Evolutionary conservation across 2,113 vertebrate species (phyloP).

Genomic region (Onychostruthus taczanowskii): DNA sequence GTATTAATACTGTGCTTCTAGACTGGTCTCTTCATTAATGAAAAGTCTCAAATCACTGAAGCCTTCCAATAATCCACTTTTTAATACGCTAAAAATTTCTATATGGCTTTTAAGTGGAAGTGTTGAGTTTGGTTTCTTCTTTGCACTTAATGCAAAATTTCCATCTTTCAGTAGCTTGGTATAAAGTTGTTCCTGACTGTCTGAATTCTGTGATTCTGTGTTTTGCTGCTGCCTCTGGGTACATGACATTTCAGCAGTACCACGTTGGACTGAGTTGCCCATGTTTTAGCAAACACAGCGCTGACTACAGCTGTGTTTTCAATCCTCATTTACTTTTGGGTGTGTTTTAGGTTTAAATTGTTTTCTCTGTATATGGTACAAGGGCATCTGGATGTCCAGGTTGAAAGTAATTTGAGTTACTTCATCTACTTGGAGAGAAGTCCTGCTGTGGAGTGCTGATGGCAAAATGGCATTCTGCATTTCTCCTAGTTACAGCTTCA

Average conservation of each 20-base stretch:
- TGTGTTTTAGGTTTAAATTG: not conserved
- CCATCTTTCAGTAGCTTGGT: not conserved
- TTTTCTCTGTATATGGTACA: not conserved
- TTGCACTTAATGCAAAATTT: constrained; percentile 1
- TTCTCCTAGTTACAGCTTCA: not conserved
- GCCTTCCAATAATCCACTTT: not conserved
- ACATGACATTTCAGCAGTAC: not conserved
- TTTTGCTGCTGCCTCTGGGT: not conserved
- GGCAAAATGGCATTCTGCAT: not conserved
- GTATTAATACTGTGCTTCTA: not conserved
- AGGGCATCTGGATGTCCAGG: not conserved
- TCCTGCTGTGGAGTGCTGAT: not conserved
- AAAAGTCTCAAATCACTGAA: not conserved
- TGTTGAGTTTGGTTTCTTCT: not conserved
- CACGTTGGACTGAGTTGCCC: not conserved
- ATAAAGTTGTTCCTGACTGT: not conserved
- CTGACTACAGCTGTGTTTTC: not conserved
- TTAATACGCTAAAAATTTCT: not conserved
- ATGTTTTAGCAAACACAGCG: not conserved
- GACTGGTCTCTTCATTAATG: not conserved
- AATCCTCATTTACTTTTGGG: not conserved
- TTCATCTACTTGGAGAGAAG: not conserved
- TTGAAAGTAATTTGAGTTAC: not conserved
- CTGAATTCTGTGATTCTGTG: not conserved
- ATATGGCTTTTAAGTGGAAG: not conserved